Evolutionary conservation across 1,140 invertebrate species (phyloP).

Genomic region (Conus betulinus): DNA sequence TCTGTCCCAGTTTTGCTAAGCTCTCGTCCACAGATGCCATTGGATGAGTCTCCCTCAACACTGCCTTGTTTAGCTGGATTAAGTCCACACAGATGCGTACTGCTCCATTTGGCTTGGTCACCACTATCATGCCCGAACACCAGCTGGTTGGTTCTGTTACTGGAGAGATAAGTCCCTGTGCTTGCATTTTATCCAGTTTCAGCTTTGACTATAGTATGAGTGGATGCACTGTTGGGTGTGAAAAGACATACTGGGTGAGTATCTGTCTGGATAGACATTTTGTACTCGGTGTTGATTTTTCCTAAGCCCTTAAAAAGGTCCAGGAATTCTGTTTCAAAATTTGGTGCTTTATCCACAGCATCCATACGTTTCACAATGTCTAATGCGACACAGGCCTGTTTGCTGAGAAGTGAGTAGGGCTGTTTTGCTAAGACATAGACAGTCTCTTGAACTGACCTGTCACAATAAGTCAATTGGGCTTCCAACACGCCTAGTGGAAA

Average conservation of each 20-base stretch:
- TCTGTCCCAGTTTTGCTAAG: constrained; percentile 58
- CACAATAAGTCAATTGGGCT: too few relatives aligned
- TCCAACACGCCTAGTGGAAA: too few relatives aligned
- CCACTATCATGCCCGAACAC: neutral
- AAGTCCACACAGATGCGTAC: constrained; percentile 53
- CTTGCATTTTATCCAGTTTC: neutral
- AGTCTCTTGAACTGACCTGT: too few relatives aligned
- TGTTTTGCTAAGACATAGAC: too few relatives aligned
- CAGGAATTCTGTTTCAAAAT: neutral
- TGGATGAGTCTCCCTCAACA: neutral
- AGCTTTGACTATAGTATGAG: neutral
- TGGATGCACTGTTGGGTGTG: neutral
- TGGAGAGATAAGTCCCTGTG: neutral
- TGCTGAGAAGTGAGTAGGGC: too few relatives aligned
- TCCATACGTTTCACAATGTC: too few relatives aligned
- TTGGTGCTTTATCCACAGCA: too few relatives aligned
- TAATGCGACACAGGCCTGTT: too few relatives aligned
- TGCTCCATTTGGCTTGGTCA: constrained; percentile 34
- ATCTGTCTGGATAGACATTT: neutral
- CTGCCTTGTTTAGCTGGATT: constrained; percentile 35
- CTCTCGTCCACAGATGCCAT: constrained; percentile 8
- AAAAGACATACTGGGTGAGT: neutral
- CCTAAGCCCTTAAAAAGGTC: neutral
- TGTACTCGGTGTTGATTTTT: neutral
- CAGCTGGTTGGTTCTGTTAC: neutral